Evolutionary conservation across 2,113 vertebrate genomes (phyloP).

Genomic region (Eolophus roseicapilla): DNA sequence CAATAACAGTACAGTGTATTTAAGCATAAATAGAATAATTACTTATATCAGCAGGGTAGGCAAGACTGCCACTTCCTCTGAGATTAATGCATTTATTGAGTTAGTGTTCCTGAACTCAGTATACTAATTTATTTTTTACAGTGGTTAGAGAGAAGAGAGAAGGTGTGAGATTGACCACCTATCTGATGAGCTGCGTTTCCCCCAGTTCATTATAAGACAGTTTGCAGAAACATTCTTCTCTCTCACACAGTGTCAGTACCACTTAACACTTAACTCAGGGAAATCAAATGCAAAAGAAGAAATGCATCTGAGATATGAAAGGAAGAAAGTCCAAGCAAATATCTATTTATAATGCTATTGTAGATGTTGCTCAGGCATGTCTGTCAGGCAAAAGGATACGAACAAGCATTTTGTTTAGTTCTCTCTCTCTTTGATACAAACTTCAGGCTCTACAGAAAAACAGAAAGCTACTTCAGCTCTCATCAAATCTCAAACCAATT

Average conservation of each 20-base stretch:
- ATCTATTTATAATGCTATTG: background rate
- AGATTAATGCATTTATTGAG: constrained; percentile 36
- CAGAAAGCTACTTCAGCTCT: constrained; percentile 1
- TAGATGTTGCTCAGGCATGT: background rate
- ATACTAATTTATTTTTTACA: constrained; percentile 29
- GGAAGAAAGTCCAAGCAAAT: background rate
- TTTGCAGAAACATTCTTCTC: background rate
- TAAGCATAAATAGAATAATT: constrained; percentile 12
- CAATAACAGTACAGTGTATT: constrained; percentile 5
- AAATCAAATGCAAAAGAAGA: background rate
- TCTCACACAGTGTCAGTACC: background rate
- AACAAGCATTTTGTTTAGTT: background rate
- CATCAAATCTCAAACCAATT: constrained; percentile 17
- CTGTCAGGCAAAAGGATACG: background rate
- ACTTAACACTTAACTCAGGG: background rate
- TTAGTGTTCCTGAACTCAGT: constrained; percentile 15
- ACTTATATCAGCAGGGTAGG: constrained; percentile 31
- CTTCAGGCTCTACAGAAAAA: background rate
- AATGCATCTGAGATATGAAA: background rate
- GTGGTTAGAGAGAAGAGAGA: background rate
- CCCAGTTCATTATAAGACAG: background rate
- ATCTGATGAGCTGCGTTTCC: background rate
- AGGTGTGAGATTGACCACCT: constrained; percentile 13
- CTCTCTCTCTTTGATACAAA: background rate
- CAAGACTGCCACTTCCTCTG: background rate